Evolutionary conservation across 1,140 invertebrate genomes (phyloP).

Genomic region (Apis cerana): DNA sequence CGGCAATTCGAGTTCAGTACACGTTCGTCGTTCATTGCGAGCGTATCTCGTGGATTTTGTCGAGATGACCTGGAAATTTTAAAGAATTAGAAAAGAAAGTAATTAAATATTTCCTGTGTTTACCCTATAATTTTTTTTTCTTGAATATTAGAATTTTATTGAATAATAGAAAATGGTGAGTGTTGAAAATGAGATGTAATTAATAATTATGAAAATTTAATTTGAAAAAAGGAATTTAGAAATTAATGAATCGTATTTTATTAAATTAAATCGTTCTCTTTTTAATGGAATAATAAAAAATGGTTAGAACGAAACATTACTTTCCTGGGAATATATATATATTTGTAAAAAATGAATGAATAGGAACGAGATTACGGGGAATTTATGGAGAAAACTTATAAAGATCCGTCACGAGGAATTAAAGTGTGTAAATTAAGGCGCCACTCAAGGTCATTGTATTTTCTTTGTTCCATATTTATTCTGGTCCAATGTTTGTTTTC

Average conservation of each 20-base stretch:
- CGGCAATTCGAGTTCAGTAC: slow-evolving; percentile 3
- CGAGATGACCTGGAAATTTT: background rate
- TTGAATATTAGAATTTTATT: background rate
- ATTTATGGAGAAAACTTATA: background rate
- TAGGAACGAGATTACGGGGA: background rate
- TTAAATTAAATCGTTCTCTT: too few species aligned
- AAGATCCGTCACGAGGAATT: background rate
- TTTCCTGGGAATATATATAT: too few species aligned
- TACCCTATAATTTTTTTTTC: too few species aligned
- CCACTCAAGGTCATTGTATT: background rate
- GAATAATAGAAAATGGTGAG: background rate
- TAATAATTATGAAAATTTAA: too few species aligned
- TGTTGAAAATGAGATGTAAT: background rate
- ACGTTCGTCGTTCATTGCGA: slow-evolving; percentile 9
- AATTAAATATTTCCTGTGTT: too few species aligned
- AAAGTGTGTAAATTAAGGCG: background rate
- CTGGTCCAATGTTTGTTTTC: background rate
- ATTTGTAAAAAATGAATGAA: background rate
- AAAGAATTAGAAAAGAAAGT: too few species aligned
- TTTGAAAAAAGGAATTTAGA: too few species aligned
- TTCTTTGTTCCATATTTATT: background rate
- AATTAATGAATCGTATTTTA: too few species aligned
- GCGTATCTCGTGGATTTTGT: background rate
- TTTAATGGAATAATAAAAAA: too few species aligned
- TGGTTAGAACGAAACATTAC: too few species aligned